These are phyloP conservation scores for Nematostella vectensis DNA, from an alignment of 92 coral and sea anemone species.

Conservation along the genomic window DNA sequence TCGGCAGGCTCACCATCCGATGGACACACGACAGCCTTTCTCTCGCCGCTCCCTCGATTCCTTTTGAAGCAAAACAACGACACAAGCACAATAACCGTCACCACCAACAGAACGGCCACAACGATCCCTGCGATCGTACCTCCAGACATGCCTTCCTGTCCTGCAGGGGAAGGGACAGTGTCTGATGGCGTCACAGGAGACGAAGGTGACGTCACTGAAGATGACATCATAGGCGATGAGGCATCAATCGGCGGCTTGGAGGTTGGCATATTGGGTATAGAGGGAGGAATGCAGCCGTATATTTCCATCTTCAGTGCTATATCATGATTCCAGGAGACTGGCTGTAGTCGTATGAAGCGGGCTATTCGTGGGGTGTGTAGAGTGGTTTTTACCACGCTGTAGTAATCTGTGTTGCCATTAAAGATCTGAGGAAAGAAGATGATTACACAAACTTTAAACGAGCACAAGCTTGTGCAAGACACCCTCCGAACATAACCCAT, in stretches of 20 bases:
- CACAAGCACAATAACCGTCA: not conserved
- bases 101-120: not conserved
- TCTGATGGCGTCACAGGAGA: not conserved
- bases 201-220: slow-evolving; percentile 4
- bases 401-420: not conserved
- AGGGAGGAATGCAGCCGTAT: not conserved
- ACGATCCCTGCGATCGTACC: not conserved
- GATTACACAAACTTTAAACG: not conserved
- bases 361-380: not conserved
- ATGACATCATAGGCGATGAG: not conserved
- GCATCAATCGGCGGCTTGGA: not conserved
- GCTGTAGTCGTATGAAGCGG: not conserved
- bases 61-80: not conserved
- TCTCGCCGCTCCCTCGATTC: too few species aligned
- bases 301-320: not conserved
- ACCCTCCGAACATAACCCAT: not conserved
- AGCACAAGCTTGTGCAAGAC: not conserved
- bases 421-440: not conserved
- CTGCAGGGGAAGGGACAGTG: not conserved
- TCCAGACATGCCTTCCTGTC: not conserved
- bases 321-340: not conserved
- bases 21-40: not conserved
- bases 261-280: not conserved
- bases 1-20: not conserved
- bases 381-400: not conserved